Evolutionary conservation across 2,113 vertebrate genomes (phyloP).

Genomic region (Puffinus mauretanicus): DNA sequence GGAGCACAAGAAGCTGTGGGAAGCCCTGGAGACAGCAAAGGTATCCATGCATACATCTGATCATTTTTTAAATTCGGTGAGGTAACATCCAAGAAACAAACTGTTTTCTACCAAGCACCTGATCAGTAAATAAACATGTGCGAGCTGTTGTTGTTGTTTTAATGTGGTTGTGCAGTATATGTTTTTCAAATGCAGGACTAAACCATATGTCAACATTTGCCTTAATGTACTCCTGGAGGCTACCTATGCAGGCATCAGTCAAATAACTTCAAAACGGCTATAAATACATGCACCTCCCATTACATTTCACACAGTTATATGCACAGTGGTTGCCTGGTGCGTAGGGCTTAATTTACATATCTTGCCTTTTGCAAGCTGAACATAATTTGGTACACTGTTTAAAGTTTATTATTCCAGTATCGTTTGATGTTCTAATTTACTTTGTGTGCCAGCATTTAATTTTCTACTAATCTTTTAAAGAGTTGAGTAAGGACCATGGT

Average conservation of each 20-base stretch:
- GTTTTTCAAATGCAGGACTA: constrained; percentile 35
- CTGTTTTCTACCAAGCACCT: constrained; percentile 2
- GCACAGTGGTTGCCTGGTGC: constrained; percentile 31
- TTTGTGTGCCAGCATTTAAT: constrained; percentile 45
- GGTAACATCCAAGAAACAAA: constrained; percentile 6
- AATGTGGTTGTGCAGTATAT: background rate
- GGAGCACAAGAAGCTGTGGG: background rate
- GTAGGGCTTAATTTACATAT: constrained; percentile 63
- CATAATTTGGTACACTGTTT: constrained; percentile 64
- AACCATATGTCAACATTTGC: constrained; percentile 50
- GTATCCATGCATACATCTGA: background rate
- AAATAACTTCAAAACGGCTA: constrained; percentile 29
- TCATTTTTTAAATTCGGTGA: background rate
- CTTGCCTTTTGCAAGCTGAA: constrained; percentile 65
- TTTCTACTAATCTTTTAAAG: constrained; percentile 61
- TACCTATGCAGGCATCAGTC: constrained; percentile 17
- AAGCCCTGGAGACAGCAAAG: background rate
- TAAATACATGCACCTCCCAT: constrained; percentile 27
- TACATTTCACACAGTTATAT: constrained; percentile 51
- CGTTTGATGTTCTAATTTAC: constrained; percentile 68
- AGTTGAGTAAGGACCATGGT: constrained; percentile 39
- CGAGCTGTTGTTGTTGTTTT: constrained; percentile 33
- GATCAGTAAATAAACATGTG: constrained; percentile 52
- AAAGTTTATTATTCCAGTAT: constrained; percentile 65
- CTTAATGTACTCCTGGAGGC: constrained; percentile 44